These are phyloP conservation scores for Brachionus rubens DNA, from an alignment of 1,140 invertebrate species.

Conservation along the genomic window DNA sequence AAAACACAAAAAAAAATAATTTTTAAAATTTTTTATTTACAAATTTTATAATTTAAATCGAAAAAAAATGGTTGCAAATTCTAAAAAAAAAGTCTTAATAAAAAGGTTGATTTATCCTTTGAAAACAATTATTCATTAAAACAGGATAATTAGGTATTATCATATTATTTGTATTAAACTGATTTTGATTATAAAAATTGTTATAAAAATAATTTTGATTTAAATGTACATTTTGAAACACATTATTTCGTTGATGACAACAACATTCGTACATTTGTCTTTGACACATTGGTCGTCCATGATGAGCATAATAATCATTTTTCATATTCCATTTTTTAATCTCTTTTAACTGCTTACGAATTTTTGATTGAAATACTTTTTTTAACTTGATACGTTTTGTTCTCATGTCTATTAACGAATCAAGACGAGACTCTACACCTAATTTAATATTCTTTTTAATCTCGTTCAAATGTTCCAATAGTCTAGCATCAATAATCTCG, in stretches of 20 bases:
- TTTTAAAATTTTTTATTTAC: no score
- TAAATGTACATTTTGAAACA: no score
- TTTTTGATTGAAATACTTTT: slow-evolving; percentile 15
- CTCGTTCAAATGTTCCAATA: slow-evolving; percentile 9
- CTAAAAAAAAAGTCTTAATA: no score
- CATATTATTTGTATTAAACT: no score
- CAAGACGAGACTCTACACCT: not conserved
- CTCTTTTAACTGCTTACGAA: not conserved
- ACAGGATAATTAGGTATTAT: no score
- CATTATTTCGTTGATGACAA: no score
- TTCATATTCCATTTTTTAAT: not conserved
- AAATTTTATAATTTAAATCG: no score
- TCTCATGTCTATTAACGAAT: no score
- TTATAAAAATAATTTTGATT: not conserved
- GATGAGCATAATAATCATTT: not conserved
- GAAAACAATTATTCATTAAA: no score
- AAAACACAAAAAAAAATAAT: no score
- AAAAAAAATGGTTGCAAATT: no score
- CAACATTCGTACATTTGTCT: not conserved
- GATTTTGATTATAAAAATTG: slow-evolving; percentile 7
- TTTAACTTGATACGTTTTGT: not conserved
- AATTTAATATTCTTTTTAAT: slow-evolving; percentile 9
- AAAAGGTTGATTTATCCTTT: no score
- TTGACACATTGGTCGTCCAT: not conserved
- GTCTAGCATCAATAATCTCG: not conserved